Evolutionary conservation across 1,140 invertebrate species (phyloP), one percentile per base, ranked within the genome.

Genomic region (Calosoma granatense): DNA sequence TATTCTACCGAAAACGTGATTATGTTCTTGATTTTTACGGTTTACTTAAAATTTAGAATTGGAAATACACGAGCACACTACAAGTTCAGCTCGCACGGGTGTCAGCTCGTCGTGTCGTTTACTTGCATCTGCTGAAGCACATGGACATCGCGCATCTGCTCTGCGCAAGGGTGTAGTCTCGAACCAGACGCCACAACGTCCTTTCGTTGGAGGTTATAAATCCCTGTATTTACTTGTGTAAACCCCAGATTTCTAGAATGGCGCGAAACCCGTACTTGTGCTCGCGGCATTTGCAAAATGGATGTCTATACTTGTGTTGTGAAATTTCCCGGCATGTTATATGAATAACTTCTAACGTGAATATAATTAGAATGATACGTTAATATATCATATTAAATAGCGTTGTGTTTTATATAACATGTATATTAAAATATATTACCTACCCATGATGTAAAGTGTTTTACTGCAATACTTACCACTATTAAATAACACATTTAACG

Each of bases 1-100:
- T 12, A 17, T 47, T 12, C 15, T 47, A 17, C 17, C 41, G 41
- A 17, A 47, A 47, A 47, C 17, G 41, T 47, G 9, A 4, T 47
- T 11, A 4, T 47, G 9, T 11, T 47, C 9, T 3, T 4, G 15
- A 47, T 11, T 47, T 12, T 17, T 47, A 17, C 17, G 4, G 41
- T 47, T 47, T 11, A 47, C 41, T 47, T 47, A 11, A 17, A 47
- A 47, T 47, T 47, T 47, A 47, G 15, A 47, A 17, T 47, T n/a
- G 17, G 17, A 47, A 12, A 36, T 47, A 47, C 41, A 47, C 41
- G 41, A 47, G 9, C 41, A 47, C 41, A 47, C 3, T 17, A 47
- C 41, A 11, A 47, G 41, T 47, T 47, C 41, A 11, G 9, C 6
- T 47, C 41, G 41, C 41, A 47, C 41, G 41, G 41, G 41, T 47